A percentile compares a stretch with the other conserved stretches of the same genome.
These are phyloP conservation scores for Choloepus didactylus DNA, from an alignment of 2,797 vertebrate genomes.

Conservation along the genomic window DNA sequence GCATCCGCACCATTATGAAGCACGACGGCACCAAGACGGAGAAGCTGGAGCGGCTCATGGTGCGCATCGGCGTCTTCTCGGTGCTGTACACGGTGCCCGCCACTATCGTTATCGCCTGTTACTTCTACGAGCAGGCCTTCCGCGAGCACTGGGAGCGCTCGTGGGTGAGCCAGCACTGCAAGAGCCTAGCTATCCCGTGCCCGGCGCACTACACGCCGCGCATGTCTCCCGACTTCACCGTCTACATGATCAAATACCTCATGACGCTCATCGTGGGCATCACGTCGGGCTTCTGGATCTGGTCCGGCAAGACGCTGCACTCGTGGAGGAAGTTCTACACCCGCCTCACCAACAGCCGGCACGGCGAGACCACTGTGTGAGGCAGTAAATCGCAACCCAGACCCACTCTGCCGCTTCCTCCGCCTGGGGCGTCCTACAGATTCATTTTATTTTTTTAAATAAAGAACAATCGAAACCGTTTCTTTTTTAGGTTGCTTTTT, in stretches of 20 bases:
- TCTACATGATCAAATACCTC: conserved; percentile 99
- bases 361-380: conserved; percentile 97
- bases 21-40: conserved; percentile 98
- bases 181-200: conserved; percentile 96
- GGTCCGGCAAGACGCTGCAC: conserved; percentile 99
- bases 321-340: conserved; percentile 99
- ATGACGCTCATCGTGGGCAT: conserved; percentile 99
- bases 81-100: conserved; percentile 98
- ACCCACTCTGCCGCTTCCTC: neutral
- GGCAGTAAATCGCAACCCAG: neutral
- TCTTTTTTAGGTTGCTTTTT: conserved; percentile 86
- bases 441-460: conserved; percentile 86
- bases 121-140: conserved; percentile 99
- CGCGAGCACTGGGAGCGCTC: conserved; percentile 96
- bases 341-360: conserved; percentile 94
- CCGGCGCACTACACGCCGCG: conserved; percentile 92
- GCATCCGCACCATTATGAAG: conserved; percentile 99
- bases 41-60: conserved; percentile 98
- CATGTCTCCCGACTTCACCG: conserved; percentile 98
- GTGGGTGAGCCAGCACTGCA: conserved; percentile 97
- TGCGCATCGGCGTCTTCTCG: conserved; percentile 97
- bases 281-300: conserved; percentile 99
- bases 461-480: conserved; percentile 88
- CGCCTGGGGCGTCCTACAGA: conserved; percentile 52
- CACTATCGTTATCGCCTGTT: conserved; percentile 98